These are phyloP conservation scores for Orthosia gothica DNA, from an alignment of 2,888 invertebrate genomes.

Conservation along the genomic window DNA sequence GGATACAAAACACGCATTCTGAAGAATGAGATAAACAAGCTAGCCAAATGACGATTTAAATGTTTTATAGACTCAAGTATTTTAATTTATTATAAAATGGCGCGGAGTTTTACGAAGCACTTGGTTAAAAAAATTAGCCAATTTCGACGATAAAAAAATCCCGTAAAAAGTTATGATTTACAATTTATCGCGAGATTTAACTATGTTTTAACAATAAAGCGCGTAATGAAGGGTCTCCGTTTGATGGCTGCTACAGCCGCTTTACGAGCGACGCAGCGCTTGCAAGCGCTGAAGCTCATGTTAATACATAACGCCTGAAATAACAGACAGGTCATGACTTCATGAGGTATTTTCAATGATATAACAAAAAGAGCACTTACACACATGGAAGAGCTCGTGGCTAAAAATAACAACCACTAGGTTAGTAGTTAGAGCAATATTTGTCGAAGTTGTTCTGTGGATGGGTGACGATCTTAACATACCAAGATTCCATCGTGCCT, in stretches of 20 bases:
- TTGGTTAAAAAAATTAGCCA: conserved; percentile 22
- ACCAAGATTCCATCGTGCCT: too few relatives aligned
- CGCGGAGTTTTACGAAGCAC: neutral
- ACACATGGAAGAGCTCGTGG: too few relatives aligned
- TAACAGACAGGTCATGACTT: neutral
- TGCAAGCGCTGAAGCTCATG: neutral
- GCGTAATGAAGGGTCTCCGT: conserved; percentile 4
- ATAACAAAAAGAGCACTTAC: neutral
- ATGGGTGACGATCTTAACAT: too few relatives aligned
- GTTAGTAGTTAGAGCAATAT: too few relatives aligned
- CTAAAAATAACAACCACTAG: too few relatives aligned
- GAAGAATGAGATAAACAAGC: neutral
- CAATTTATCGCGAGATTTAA: conserved; percentile 27
- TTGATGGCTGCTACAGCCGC: conserved; percentile 14
- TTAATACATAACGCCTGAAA: neutral
- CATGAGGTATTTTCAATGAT: neutral
- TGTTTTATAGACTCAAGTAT: neutral
- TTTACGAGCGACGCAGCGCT: conserved; percentile 13
- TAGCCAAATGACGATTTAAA: neutral
- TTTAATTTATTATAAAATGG: neutral
- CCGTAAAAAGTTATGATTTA: conserved; percentile 34
- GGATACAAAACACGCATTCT: neutral
- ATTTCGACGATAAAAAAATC: conserved; percentile 32
- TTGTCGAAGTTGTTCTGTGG: too few relatives aligned
- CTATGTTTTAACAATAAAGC: conserved; percentile 33